These are phyloP conservation scores for Labeo catla DNA, from an alignment of 2,113 vertebrate species.

Conservation along the genomic window DNA sequence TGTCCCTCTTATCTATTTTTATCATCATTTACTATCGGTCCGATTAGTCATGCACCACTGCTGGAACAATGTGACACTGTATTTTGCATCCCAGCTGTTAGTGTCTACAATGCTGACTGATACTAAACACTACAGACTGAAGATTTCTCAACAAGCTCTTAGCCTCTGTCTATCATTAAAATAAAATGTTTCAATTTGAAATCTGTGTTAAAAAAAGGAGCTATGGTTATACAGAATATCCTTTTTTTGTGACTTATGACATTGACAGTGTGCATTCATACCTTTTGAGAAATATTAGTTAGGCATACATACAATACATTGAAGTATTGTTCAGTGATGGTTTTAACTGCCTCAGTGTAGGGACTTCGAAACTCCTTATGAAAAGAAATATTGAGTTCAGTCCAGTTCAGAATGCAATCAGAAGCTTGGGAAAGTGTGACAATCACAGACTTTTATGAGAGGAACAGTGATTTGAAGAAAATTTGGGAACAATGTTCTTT, in stretches of 20 bases:
- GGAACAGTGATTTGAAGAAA: background rate
- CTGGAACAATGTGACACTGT: background rate
- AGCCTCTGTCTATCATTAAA: background rate
- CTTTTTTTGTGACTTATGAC: background rate
- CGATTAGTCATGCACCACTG: background rate
- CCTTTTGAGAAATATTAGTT: constrained; percentile 5
- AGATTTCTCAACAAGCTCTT: background rate
- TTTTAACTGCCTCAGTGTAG: background rate
- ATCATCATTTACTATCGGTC: background rate
- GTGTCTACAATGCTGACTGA: background rate
- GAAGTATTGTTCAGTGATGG: background rate
- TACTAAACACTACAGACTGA: background rate
- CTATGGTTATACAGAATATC: background rate
- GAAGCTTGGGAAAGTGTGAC: constrained; percentile 23
- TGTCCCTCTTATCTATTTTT: background rate
- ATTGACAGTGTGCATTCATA: background rate
- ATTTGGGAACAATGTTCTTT: constrained; percentile 17
- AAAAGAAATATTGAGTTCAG: background rate
- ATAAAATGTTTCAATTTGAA: background rate
- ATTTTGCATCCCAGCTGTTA: background rate
- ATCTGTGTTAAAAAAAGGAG: background rate
- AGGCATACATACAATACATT: background rate
- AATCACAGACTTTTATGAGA: constrained; percentile 17
- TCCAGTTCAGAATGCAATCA: background rate
- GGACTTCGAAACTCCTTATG: background rate